Base-by-base conservation (phyloP, 2,797 vertebrate genomes). In the Hippopotamyrus pictus region DNA sequence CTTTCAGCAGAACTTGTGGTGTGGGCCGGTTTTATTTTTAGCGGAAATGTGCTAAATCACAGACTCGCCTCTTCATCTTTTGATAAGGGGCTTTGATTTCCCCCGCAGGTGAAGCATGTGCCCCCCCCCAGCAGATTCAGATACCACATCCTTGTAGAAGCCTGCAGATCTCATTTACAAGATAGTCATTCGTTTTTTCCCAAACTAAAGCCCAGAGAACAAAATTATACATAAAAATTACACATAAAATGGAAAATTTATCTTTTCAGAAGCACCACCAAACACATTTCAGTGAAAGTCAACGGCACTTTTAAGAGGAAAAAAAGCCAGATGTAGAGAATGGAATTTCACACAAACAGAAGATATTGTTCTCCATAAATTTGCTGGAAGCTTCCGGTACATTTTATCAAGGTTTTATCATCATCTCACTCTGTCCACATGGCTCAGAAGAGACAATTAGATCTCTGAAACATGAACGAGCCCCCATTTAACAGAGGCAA, bases 251-350 rank as follows among this genome's bases (percentile, higher is more conserved):
- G 6, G 84, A 87, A 88, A 48, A 90, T 89, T 82, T 88, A 86
- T 89, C 37, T 88, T 88, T 54, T 51, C 50, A 22, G 5, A 90
- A 73, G 50, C 85, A 76, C 83, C 33, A 89, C 57, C 48, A 90
- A 41, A 86, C 88, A 59, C 79, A 87, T 82, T 88, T 90, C 59
- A 11, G 54, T 88, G 79, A 85, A 88, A 86, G 57, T n/a, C 79
- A 88, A 25, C 12, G n/a, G 14, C 17, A 79, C 82, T 50, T 44
- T 51, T 19, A 69, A 19, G 19, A 50, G n/a, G n/a, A 19, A 3
- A 44, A 88, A 84, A 19, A 44, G n/a, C 3, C 7, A 65, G 54
- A 65, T 33, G 41, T 86, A 69, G 50, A 89, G 19, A 62, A 50
- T 29, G 57, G 6, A 41, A 59, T 57, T 89, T 89, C 54, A 29